Evolutionary conservation across 2,113 vertebrate species (phyloP), one percentile per base, ranked within the genome.

Genomic region (Myxocyprinus asiaticus): DNA sequence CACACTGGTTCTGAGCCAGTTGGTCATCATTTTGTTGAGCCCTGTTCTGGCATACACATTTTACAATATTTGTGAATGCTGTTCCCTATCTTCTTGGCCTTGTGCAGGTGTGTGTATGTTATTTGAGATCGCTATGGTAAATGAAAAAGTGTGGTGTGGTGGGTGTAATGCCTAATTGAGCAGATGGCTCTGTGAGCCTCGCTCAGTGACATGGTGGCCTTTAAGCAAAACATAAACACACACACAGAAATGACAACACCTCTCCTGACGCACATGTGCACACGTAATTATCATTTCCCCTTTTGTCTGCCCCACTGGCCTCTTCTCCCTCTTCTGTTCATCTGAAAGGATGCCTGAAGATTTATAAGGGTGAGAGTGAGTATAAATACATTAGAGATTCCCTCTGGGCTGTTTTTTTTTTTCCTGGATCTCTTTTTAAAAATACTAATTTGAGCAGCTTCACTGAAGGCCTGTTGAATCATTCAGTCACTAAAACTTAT

Each of bases 131-230:
- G 14, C 61, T 68, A 59, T 88, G 87, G 86, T 91, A 90, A 90
- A 77, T 91, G 85, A 92, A 90, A 87, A 90, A 88, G 72, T 86
- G 84, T 86, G 80, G 87, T 89, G 89, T 88, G 87, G 81, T 84
- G 84, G 86, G 88, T 86, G 85, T 69, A 77, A 85, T 90, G 91
- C 89, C 92, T 91, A 90, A 88, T 91, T 90, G 91, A 89, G 90
- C 90, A 92, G 92, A 93, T 93, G 90, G 91, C 90, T 89, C 84
- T 81, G 84, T 84, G 86, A 84, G 84, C 90, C 86, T 88, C 84
- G 87, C 88, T 90, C 81, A 22, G 67, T 84, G 84, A 88, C 89
- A 81, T 67, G 82, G 77, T 85, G 89, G 74, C 84, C 87, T 88
- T 88, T 82, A 87, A 88, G 86, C 88, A 58, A 59, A 79, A 69